Base-by-base conservation (phyloP, 2,888 invertebrate species). In the Lasioglossum morio region DNA sequence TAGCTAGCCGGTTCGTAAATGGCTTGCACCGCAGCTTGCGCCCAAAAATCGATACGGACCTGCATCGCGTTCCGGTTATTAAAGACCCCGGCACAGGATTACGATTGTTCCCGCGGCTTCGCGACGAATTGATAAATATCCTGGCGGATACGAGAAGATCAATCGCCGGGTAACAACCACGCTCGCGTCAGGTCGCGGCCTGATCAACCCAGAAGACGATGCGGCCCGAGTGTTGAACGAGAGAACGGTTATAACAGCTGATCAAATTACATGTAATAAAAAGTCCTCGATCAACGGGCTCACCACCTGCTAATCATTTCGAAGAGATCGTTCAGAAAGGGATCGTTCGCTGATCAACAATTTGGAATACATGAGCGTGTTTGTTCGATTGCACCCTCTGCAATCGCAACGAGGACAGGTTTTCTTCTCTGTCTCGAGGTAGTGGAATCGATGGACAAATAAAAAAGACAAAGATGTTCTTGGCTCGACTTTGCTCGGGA, bases 1-100 rank as follows among this genome's bases (percentile, higher is more conserved):
- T 80, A 86, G 23, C 76, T 80, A 86, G 23, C 76, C 72, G 77
- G 77, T 77, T 76, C 69, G 85, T 84, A 90, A 84, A 88, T 79
- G 84, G 81, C 66, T 81, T 77, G 81, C 81, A 77, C 84, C 79
- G 72, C 86, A 70, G 81, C 90, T 90, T 89, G 69, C 79, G 72
- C 79, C 86, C 34, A 86, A 85, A 91, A 91, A 91, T 91, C 91
- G 88, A 91, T 91, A 91, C 88, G 86, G 69, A 34, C 86, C 81
- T 87, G 88, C 84, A 88, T 88, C 88, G 86, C 79, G 77, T 81
- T 88, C 77, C 86, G 84, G 81, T 90, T 90, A 90, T 89, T 88
- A 90, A 90, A 90, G 90, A 90, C 84, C 79, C 86, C 86, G 74
- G 70, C 77, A 70, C 69, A 57, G 69, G 80, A 73, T 81, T 76